Base-by-base conservation (phyloP, 2,797 vertebrate genomes). In the Antennarius maculatus region DNA sequence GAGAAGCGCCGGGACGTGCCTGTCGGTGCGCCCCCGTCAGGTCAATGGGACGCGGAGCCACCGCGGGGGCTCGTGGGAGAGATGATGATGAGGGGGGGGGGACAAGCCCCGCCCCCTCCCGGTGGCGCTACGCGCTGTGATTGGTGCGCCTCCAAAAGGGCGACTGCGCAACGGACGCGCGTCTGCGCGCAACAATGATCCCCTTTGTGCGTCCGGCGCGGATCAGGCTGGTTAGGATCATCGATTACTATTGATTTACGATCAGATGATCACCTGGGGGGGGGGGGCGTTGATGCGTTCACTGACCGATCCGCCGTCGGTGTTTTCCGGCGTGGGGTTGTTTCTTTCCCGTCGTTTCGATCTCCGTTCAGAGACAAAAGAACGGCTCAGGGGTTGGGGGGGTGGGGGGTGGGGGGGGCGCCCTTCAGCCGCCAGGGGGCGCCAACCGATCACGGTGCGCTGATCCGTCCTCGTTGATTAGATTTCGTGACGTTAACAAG, bases 111-210 rank as follows among this genome's bases (percentile, higher is more conserved):
- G 87, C 90, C 92, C 88, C 77, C 80, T 47, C 10, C 53, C 31
- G 69, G 77, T 79, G 74, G 80, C 71, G 74, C 82, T 85, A 81
- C 79, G 80, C 60, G 66, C 73, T 69, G 74, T 65, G 82, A 93
- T 93, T 93, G 92, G 93, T 81, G 63, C 52, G 61, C 41, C 59
- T 78, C 81, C 83, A 81, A 82, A 37, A 81, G 79, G 80, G 83
- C 65, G 79, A 87, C 79, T 89, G 84, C 86, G 60, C 66, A 86
- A 87, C 81, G 76, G 77, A 80, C 61, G 72, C 73, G 76, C 86
- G 88, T 89, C 87, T 83, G 83, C 84, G 76, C 71, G 66, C 85
- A 84, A 94, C 91, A 93, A 91, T 86, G 87, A 83, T 41, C 71
- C 77, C 60, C 88, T 92, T 93, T 93, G 92, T 93, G 88, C 79